phyloP scores from a whole-genome alignment of 2,888 invertebrate genomes.

The Lasioglossum calceatum region DNA sequence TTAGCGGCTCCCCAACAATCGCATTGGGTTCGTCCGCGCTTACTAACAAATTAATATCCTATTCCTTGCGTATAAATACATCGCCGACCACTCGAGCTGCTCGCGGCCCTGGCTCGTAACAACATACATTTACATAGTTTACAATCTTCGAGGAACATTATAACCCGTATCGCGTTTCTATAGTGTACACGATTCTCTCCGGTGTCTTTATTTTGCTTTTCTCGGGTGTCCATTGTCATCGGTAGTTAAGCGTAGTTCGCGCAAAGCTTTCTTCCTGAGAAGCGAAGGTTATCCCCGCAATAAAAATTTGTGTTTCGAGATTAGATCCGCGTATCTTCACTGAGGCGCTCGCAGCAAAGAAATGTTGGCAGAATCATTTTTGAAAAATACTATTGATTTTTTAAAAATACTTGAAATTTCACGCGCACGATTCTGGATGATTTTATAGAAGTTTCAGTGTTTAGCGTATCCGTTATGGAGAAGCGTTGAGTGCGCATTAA shows the following conservation, averaged over 20 bases:
- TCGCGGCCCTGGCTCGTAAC: no score
- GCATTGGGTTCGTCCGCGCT: no score
- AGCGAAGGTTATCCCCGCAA: not conserved
- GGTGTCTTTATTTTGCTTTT: not conserved
- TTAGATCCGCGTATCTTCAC: not conserved
- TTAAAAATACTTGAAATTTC: not conserved
- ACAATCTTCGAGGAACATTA: not conserved
- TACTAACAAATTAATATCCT: no score
- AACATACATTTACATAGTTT: not conserved
- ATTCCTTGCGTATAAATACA: no score
- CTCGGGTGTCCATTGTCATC: not conserved
- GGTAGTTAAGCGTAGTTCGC: not conserved
- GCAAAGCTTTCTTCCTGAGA: not conserved
- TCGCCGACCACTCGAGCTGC: no score
- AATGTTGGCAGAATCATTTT: not conserved
- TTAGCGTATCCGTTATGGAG: not conserved
- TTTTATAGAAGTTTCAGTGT: not conserved
- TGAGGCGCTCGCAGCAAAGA: not conserved
- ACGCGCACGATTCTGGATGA: not conserved
- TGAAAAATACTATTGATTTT: not conserved
- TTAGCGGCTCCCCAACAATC: no score
- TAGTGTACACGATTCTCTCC: not conserved
- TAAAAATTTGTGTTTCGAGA: not conserved
- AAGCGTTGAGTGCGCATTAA: not conserved
- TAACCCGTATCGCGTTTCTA: not conserved